These are phyloP conservation scores for Hyla sarda DNA, from an alignment of 2,113 vertebrate species.

Conservation along the genomic window DNA sequence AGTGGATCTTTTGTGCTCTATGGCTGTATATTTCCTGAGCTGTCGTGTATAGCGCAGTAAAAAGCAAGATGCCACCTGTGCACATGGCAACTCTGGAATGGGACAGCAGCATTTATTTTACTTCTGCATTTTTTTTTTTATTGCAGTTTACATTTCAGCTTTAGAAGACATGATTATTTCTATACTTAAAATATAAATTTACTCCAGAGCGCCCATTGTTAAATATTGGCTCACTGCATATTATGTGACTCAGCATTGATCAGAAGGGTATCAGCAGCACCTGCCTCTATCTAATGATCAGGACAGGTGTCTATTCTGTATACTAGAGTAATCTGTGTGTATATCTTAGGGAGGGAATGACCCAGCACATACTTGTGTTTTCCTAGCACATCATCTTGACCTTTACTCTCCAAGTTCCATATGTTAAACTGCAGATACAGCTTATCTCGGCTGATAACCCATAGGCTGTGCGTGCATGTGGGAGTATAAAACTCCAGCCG, in stretches of 20 bases:
- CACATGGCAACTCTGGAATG: no score
- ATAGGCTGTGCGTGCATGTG: not conserved
- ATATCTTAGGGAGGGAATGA: not conserved
- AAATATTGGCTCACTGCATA: no score
- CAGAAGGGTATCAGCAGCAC: not conserved
- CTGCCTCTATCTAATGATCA: not conserved
- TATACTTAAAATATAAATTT: no score
- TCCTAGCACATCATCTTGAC: slow-evolving; percentile 43
- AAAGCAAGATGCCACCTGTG: no score
- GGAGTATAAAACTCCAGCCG: slow-evolving; percentile 21
- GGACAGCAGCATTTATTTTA: no score
- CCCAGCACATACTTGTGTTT: slow-evolving; percentile 24
- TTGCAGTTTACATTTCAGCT: not conserved
- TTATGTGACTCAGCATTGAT: no score
- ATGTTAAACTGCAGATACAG: slow-evolving; percentile 35
- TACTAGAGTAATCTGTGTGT: not conserved
- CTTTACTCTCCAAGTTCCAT: slow-evolving; percentile 50
- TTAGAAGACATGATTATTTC: not conserved
- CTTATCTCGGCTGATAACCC: slow-evolving; percentile 54
- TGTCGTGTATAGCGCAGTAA: no score
- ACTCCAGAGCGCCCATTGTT: not conserved
- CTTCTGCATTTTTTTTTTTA: no score
- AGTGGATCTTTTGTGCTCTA: no score
- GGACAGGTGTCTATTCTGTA: not conserved
- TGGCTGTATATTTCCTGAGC: no score